phyloP scores from a whole-genome alignment of 1,140 invertebrate genomes.

The Diuraphis noxia region DNA sequence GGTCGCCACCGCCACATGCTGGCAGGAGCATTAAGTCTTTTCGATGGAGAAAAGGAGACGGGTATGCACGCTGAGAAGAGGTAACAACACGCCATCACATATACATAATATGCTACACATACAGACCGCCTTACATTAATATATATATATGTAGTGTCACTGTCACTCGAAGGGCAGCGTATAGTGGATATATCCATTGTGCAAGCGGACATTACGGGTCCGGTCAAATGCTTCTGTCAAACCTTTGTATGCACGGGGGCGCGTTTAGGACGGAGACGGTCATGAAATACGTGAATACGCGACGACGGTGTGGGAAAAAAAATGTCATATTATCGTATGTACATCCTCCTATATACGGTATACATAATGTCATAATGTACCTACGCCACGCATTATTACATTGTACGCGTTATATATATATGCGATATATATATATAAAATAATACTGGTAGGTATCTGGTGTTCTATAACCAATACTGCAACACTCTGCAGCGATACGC shows the following conservation, averaged over 20 bases:
- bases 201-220: not conserved
- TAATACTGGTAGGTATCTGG: not conserved
- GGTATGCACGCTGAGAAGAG: conserved; percentile 25
- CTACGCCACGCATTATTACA: not conserved
- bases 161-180: conserved; percentile 12
- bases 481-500: not conserved
- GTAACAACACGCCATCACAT: not conserved
- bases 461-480: not conserved
- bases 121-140: not conserved
- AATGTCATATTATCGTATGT: not conserved
- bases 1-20: conserved; percentile 37
- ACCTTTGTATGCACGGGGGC: conserved; percentile 19
- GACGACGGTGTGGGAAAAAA: conserved; percentile 25
- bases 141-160: not conserved
- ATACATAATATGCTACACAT: not conserved
- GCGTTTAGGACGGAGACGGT: conserved; percentile 1
- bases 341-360: not conserved
- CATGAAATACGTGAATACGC: not conserved
- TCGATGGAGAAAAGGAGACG: not conserved
- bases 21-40: conserved; percentile 41
- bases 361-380: not conserved
- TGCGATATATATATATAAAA: not conserved
- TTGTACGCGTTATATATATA: not conserved
- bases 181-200: not conserved
- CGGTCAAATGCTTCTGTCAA: conserved; percentile 53